Conservation (phyloP, 1,140 invertebrate genomes). For the Aphaenogaster ashmeadi region DNA sequence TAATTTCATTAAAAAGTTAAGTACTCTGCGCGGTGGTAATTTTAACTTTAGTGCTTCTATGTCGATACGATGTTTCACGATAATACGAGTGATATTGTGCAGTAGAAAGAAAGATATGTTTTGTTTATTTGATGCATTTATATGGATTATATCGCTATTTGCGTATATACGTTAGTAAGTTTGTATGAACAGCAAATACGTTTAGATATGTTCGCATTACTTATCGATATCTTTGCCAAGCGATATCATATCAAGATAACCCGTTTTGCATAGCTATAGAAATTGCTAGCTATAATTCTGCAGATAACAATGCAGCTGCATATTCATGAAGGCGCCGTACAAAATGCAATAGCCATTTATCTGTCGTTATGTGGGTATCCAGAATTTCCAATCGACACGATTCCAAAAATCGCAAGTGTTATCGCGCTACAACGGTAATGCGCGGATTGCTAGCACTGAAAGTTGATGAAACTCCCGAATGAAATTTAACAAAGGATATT, state of each 20-base stretch:
- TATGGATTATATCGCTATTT: not conserved
- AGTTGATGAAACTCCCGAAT: not conserved
- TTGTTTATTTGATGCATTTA: not conserved
- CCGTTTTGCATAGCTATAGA: conserved; percentile 41
- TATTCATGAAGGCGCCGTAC: conserved; percentile 58
- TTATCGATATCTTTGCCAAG: conserved; percentile 55
- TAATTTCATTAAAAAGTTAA: conserved; percentile 48
- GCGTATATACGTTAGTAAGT: not conserved
- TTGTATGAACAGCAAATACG: not conserved
- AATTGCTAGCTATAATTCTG: conserved; percentile 59
- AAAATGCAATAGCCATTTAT: conserved; percentile 63
- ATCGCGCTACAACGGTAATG: conserved; percentile 14
- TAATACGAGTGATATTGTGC: not conserved
- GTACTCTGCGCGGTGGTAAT: not conserved
- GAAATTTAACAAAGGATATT: conserved; percentile 24
- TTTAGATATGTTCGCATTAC: conserved; percentile 23
- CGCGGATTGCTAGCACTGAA: conserved; percentile 10
- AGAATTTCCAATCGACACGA: conserved; percentile 29
- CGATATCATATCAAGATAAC: conserved; percentile 51
- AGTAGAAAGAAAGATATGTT: not conserved
- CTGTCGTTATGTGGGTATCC: conserved; percentile 47
- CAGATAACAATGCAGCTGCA: conserved; percentile 59
- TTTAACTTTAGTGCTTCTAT: not conserved
- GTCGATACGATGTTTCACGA: conserved; percentile 7
- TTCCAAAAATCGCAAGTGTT: conserved; percentile 44